Evolutionary conservation across 2,113 vertebrate genomes (phyloP).

Genomic region (Actinemys pallida): DNA sequence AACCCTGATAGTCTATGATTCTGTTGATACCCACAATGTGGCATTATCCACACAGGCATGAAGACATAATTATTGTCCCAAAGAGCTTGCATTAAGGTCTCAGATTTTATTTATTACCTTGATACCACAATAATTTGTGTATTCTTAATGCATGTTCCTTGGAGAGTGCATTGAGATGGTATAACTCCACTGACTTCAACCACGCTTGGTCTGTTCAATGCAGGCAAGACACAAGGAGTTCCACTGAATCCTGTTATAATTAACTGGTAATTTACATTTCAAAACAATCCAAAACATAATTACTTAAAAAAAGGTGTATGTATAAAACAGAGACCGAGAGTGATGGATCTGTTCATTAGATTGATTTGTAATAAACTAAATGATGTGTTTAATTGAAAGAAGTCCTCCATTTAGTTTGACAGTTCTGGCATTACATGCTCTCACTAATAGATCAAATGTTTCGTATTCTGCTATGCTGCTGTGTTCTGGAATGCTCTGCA

Average conservation of each 20-base stretch:
- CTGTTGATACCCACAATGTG: background rate
- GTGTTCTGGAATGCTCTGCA: background rate
- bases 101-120: background rate
- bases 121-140: slow-evolving; percentile 5
- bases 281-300: background rate
- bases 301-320: background rate
- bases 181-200: background rate
- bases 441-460: accelerated
- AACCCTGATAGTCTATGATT: background rate
- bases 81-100: background rate
- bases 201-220: background rate
- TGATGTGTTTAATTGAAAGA: background rate
- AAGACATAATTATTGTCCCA: background rate
- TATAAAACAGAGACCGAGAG: background rate
- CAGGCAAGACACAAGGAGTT: accelerated
- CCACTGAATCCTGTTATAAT: background rate
- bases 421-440: background rate
- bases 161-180: background rate
- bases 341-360: background rate
- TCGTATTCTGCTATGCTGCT: accelerated
- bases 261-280: background rate
- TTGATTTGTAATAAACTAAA: background rate
- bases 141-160: slow-evolving; percentile 14
- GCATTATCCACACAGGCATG: accelerated
- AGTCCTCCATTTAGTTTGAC: accelerated